Conservation (phyloP, 2,888 invertebrate species). For the Eilema sororculum region DNA sequence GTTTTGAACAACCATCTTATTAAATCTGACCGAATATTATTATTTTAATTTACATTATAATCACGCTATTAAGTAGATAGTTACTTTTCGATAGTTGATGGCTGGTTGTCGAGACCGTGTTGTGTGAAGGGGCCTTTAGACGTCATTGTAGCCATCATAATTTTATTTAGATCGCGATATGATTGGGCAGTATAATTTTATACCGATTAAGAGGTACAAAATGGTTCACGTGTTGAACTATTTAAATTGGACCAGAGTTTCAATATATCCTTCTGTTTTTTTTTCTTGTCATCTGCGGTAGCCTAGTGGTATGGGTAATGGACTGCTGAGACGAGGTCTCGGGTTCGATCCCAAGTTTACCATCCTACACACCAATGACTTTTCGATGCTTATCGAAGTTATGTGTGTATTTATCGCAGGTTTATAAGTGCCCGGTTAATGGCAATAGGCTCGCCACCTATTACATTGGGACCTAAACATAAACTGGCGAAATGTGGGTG, state of each 20-base stretch:
- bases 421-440: too few relatives aligned
- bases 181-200: conserved; percentile 54
- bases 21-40: conserved; percentile 1
- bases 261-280: conserved; percentile 11
- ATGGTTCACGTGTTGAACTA: conserved; percentile 30
- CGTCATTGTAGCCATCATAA: conserved; percentile 47
- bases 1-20: neutral
- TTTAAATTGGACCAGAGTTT: conserved; percentile 21
- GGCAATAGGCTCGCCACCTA: too few relatives aligned
- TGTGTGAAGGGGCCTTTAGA: conserved; percentile 28
- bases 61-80: neutral
- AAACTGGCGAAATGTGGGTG: too few relatives aligned
- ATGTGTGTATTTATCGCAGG: too few relatives aligned
- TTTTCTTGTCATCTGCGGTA: neutral
- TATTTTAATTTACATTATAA: neutral
- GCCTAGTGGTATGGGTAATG: too few relatives aligned
- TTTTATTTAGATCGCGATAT: conserved; percentile 47
- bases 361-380: too few relatives aligned
- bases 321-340: too few relatives aligned
- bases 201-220: conserved; percentile 45
- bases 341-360: too few relatives aligned
- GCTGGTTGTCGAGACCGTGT: conserved; percentile 3
- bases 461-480: too few relatives aligned
- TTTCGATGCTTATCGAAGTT: too few relatives aligned
- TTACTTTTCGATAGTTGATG: neutral